phyloP scores from a whole-genome alignment of 2,797 vertebrate genomes.

The Myotis vivesi region DNA sequence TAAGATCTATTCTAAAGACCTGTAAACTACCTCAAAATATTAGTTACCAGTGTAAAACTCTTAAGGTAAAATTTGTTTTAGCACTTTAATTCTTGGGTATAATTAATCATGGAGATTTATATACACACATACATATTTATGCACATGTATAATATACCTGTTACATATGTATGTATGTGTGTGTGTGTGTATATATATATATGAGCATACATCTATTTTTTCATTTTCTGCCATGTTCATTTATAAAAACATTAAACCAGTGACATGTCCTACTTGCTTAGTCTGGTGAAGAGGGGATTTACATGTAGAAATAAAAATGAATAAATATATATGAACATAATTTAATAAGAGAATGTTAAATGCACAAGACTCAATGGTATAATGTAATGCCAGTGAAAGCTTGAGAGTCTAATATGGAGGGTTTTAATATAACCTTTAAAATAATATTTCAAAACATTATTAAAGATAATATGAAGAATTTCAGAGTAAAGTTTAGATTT shows the following conservation, averaged over 20 bases:
- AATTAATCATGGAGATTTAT: background rate
- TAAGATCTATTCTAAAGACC: background rate
- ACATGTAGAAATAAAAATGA: background rate
- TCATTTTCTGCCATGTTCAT: background rate
- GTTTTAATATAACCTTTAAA: background rate
- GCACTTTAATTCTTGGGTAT: background rate
- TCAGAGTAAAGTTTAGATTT: background rate
- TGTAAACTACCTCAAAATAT: background rate
- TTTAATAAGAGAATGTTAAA: background rate
- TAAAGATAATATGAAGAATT: background rate
- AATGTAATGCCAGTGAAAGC: background rate
- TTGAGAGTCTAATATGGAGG: background rate
- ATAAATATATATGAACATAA: background rate
- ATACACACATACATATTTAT: background rate
- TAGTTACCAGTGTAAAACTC: background rate
- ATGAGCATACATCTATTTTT: background rate
- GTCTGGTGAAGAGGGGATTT: background rate
- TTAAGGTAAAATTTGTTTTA: background rate
- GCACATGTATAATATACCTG: no score
- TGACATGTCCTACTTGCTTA: background rate
- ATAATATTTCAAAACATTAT: background rate
- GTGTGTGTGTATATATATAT: background rate
- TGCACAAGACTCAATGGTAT: background rate
- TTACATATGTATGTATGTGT: background rate
- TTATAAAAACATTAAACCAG: background rate